Evolutionary conservation across 2,888 invertebrate species (phyloP).

Genomic region (Ectemnius lituratus): DNA sequence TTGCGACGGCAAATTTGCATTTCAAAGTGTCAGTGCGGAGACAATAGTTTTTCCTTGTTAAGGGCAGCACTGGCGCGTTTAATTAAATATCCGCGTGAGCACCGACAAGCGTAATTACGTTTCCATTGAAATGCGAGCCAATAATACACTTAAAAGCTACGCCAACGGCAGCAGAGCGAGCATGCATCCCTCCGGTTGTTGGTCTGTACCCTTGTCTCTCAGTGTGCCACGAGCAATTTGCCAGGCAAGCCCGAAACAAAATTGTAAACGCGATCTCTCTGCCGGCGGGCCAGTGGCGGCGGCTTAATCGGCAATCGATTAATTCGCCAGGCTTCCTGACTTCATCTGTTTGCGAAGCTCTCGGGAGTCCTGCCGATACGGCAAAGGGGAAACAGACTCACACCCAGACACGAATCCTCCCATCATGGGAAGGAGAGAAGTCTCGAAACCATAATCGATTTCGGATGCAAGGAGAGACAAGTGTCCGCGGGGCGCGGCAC

Average conservation of each 20-base stretch:
- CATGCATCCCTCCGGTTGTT: conserved; percentile 1
- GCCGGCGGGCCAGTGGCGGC: not conserved
- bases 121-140: conserved; percentile 31
- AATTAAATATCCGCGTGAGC: conserved; percentile 47
- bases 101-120: conserved; percentile 37
- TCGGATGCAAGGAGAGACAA: conserved; percentile 17
- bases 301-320: not conserved
- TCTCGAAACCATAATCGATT: conserved; percentile 24
- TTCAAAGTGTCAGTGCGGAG: conserved; percentile 20
- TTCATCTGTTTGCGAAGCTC: conserved; percentile 2
- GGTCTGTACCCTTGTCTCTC: not conserved
- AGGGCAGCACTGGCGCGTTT: conserved; percentile 20
- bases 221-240: not conserved
- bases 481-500: conserved; percentile 35
- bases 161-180: not conserved
- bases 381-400: not conserved
- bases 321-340: not conserved
- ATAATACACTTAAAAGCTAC: conserved; percentile 30
- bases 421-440: not conserved
- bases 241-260: not conserved
- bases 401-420: not conserved
- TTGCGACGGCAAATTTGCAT: conserved; percentile 29
- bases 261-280: not conserved
- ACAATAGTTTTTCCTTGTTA: conserved; percentile 38
- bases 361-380: not conserved